Evolutionary conservation across 2,797 vertebrate species (phyloP), one percentile per base, ranked within the genome.

Genomic region (Synanceia verrucosa): DNA sequence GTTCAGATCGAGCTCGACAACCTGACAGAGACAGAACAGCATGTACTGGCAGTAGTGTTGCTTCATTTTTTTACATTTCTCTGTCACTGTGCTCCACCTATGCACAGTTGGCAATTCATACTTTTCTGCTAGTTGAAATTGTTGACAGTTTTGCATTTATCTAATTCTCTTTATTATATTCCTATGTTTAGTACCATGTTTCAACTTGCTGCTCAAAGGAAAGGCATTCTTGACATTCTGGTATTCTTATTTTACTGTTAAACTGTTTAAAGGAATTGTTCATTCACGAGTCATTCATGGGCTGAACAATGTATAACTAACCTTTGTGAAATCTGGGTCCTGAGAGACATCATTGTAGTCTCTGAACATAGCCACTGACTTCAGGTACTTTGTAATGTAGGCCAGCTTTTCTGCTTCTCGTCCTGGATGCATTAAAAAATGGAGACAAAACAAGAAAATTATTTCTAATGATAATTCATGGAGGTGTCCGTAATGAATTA

Each of bases 311-410:
- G 12, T 9, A 21, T 5, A 14, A 13, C 68, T 44, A 85, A 99
- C 98, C 95, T 95, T 92, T 63, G 97, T 95, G 90, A 97, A 99
- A 64, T 97, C 95, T 0, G 97, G 97, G 88, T 99, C 96, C 89
- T 99, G 95, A 10, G 88, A 88, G 1, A 91, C 63, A 4, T 97
- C 79, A 14, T 62, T 95, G 92, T 97, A 99, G 85, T 99, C 95
- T 87, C 97, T 95, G 74, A 96, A 97, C 95, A 99, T 96, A 78
- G 90, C 92, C 65, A 95, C 96, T 33, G 95, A 93, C 84, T 97
- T 94, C 72, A 99, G 94, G 79, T 99, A 99, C 56, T 74, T 94
- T 33, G 91, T 88, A 41, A 97, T 96, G 80, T 89, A 86, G 14
- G 75, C 86, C 67, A 98, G 63, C 67, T 94, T 97, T 33, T 96